Base-by-base conservation (phyloP, 2,888 invertebrate species). In the Gryllus longicercus region DNA sequence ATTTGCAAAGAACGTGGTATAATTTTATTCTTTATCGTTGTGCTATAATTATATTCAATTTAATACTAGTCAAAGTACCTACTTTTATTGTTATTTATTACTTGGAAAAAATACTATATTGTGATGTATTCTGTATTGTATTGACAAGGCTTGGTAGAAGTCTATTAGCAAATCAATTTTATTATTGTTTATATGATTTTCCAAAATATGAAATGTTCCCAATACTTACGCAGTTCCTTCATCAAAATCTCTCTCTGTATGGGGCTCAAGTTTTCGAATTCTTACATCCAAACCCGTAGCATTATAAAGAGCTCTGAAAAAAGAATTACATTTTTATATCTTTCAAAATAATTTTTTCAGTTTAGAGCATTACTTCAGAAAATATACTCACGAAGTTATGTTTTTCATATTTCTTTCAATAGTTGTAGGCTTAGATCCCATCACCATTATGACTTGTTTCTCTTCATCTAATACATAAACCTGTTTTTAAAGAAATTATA, bases 401-500 rank as follows among this genome's bases (percentile, higher is more conserved):
- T 92, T 92, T 25, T 92, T 91, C 82, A 95, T 89, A 82, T 91
- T 90, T 77, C 89, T 91, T 85, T 95, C 95, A 1, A 95, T 92
- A 81, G 94, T 93, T 83, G 93, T 90, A 0, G 96, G 95, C 83
- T 91, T 93, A 2, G 92, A 92, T 23, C 92, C 93, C 83, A 96
- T 90, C 0, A 94, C 94, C 86, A 96, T 89, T 0, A 95, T 92
- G 49, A 96, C 90, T 86, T 95, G 94, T 84, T 93, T 93, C 82
- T 92, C 91, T 84, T 95, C 95, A 83, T 95, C 94, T 79, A 96
- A 87, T 3, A 96, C 92, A 86, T 95, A 95, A 0, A 96, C 93
- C 94, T 94, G 83, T 49, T 38, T 16, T 49, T 12, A 51, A 85
- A 85, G 83, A 83, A 83, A 82, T 81, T 82, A 80, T 77, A 74